Evolutionary conservation across 2,797 vertebrate genomes (phyloP).

Genomic region (Odontamblyopus lacepedii): DNA sequence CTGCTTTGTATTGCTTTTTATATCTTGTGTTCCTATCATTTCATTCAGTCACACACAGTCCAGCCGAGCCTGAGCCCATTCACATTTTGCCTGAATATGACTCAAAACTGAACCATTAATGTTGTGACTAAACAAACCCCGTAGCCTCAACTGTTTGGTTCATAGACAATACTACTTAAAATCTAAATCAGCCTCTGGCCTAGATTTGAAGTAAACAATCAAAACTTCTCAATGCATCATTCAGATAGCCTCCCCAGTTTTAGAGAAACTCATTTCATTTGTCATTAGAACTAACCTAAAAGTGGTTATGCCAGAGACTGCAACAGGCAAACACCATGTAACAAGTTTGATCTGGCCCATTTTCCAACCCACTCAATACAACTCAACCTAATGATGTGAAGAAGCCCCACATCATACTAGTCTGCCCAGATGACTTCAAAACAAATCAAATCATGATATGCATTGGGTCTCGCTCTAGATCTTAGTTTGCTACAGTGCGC

Average conservation of each 20-base stretch:
- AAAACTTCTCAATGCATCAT: background rate
- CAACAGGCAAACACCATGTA: constrained; percentile 31
- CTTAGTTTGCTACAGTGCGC: constrained; percentile 31
- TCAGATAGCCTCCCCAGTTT: background rate
- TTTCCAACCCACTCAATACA: constrained; percentile 52
- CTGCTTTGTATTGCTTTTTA: too few relatives aligned
- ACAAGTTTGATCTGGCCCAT: constrained; percentile 47
- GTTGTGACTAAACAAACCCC: too few relatives aligned
- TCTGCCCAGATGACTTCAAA: constrained; percentile 48
- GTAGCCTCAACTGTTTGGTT: too few relatives aligned
- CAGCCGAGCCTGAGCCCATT: too few relatives aligned
- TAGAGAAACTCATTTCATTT: constrained; percentile 23
- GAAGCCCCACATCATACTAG: constrained; percentile 43
- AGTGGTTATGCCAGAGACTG: constrained; percentile 2
- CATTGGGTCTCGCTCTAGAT: constrained; percentile 59
- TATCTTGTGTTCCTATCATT: too few relatives aligned
- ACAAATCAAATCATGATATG: constrained; percentile 48
- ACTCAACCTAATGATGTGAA: constrained; percentile 64
- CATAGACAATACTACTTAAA: too few relatives aligned
- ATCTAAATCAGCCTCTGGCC: too few relatives aligned
- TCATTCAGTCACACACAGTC: too few relatives aligned
- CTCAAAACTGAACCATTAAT: too few relatives aligned
- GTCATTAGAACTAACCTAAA: background rate
- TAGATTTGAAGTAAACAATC: too few relatives aligned
- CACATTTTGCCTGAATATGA: too few relatives aligned